Evolutionary conservation across 2,888 invertebrate genomes (phyloP).

Genomic region (Agrochola lychnidis): DNA sequence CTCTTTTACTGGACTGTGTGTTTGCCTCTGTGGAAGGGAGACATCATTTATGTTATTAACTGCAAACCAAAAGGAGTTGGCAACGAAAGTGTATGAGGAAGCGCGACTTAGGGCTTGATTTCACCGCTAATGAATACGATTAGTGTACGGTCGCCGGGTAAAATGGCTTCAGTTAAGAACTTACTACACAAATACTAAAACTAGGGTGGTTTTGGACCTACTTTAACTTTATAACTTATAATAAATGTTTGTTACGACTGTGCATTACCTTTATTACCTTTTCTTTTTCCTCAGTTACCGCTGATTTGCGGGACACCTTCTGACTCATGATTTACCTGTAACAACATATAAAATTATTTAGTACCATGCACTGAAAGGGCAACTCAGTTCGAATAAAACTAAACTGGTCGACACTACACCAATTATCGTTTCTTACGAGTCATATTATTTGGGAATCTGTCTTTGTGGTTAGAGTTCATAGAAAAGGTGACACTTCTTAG

Average conservation of each 20-base stretch:
- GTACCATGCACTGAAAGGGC: neutral
- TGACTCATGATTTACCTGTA: constrained; percentile 87
- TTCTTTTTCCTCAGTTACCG: constrained; percentile 83
- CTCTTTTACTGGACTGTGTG: constrained; percentile 85
- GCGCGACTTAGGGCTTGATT: neutral
- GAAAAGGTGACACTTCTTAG: neutral
- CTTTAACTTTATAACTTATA: neutral
- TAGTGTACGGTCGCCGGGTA: neutral
- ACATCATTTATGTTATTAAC: neutral
- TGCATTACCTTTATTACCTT: constrained; percentile 75
- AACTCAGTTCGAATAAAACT: neutral
- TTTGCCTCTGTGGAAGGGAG: constrained; percentile 72
- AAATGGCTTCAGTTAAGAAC: constrained; percentile 32
- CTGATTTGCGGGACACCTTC: constrained; percentile 82
- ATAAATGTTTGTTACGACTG: constrained; percentile 6
- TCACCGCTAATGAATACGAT: constrained; percentile 4
- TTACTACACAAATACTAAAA: neutral
- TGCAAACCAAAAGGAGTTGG: neutral
- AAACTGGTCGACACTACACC: neutral
- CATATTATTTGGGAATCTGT: neutral
- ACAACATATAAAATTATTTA: constrained; percentile 61
- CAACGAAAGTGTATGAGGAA: neutral
- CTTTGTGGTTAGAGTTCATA: neutral
- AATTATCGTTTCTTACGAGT: neutral
- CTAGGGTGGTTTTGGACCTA: neutral